Conservation (phyloP, 2,113 vertebrate genomes). For the Ceyx margarethae region DNA sequence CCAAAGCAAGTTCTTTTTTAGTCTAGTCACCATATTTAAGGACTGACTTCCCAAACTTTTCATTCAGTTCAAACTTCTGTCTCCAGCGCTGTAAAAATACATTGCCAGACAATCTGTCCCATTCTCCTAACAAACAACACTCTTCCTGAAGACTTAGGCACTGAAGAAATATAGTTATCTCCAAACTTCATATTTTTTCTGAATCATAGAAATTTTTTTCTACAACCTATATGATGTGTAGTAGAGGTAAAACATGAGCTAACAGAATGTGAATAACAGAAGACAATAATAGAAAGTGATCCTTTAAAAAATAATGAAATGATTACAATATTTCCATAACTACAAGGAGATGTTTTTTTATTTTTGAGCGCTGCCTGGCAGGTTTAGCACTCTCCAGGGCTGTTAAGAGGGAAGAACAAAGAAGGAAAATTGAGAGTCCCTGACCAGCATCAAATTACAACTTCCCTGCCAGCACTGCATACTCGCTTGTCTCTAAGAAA, state of each 20-base stretch:
- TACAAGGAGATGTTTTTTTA: background rate
- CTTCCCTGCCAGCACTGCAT: background rate
- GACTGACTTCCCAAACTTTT: background rate
- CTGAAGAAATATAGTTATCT: background rate
- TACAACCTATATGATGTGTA: background rate
- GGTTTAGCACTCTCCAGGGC: background rate
- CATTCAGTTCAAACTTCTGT: background rate
- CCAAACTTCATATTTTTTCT: background rate
- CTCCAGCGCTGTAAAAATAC: background rate
- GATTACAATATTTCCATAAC: background rate
- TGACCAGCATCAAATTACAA: background rate
- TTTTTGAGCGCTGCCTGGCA: background rate
- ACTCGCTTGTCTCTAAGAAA: background rate
- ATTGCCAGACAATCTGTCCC: background rate
- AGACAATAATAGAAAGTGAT: background rate
- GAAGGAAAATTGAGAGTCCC: background rate
- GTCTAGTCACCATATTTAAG: background rate
- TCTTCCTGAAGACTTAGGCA: background rate
- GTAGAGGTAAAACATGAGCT: background rate
- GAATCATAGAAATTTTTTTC: background rate
- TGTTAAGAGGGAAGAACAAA: background rate
- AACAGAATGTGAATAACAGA: background rate
- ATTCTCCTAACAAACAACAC: background rate
- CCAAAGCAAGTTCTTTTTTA: background rate
- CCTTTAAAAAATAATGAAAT: background rate